Evolutionary conservation across 2,113 vertebrate species (phyloP).

Genomic region (Mohoua ochrocephala): DNA sequence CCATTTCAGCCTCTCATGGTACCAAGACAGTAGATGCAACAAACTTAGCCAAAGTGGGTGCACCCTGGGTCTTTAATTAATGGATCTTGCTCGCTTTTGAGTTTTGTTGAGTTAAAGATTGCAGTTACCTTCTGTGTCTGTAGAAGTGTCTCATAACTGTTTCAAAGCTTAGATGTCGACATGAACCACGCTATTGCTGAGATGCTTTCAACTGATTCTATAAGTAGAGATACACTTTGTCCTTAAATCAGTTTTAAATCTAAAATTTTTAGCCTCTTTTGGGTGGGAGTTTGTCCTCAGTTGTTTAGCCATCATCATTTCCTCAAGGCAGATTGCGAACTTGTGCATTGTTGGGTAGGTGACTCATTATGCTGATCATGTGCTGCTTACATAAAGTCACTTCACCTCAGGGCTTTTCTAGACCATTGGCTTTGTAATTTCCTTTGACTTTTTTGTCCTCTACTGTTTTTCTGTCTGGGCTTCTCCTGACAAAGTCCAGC

Average conservation of each 20-base stretch:
- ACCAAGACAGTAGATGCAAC: not conserved
- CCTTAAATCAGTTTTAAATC: not conserved
- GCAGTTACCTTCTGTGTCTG: not conserved
- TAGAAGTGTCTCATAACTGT: not conserved
- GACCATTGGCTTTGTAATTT: conserved; percentile 17
- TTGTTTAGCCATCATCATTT: not conserved
- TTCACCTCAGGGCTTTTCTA: conserved; percentile 11
- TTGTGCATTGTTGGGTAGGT: not conserved
- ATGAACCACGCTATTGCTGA: not conserved
- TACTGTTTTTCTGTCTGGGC: not conserved
- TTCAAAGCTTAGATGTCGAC: not conserved
- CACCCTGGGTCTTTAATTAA: not conserved
- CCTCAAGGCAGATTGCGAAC: not conserved
- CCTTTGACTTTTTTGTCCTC: conserved; percentile 51
- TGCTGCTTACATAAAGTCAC: conserved; percentile 14
- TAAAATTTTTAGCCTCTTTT: not conserved
- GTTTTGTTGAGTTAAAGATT: not conserved
- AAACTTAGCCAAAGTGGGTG: not conserved
- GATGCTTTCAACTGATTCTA: not conserved
- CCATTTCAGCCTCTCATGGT: not conserved
- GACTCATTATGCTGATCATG: not conserved
- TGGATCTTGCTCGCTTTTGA: not conserved
- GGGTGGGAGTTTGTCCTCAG: not conserved
- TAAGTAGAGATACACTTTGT: not conserved
- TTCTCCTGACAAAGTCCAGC: not conserved